phyloP scores from a whole-genome alignment of 1,140 invertebrate species.

The Drosophila triauraria region DNA sequence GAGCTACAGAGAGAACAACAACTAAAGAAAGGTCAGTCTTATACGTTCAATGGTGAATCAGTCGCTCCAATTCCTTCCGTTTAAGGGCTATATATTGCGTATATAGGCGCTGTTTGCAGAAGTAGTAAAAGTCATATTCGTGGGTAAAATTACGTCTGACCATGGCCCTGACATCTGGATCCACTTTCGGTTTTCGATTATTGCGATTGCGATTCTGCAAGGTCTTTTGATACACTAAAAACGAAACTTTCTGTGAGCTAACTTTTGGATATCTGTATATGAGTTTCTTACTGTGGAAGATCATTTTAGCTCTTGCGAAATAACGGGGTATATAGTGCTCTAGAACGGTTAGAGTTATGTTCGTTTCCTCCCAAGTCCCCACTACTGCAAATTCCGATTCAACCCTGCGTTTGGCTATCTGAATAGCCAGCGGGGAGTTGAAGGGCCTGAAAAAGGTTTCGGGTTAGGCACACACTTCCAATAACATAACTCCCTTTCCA shows the following conservation, averaged over 20 bases:
- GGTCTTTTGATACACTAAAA: constrained; percentile 63
- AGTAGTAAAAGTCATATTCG: constrained; percentile 96
- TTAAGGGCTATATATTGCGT: constrained; percentile 90
- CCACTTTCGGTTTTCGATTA: constrained; percentile 86
- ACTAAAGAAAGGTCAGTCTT: constrained; percentile 31
- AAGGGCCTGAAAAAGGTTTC: constrained; percentile 88
- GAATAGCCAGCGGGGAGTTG: constrained; percentile 91
- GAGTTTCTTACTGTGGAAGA: constrained; percentile 63
- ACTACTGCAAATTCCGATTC: constrained; percentile 94
- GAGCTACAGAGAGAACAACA: constrained; percentile 23
- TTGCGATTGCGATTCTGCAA: constrained; percentile 73
- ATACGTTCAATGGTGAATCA: constrained; percentile 1
- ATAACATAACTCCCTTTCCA: neutral
- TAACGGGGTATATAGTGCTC: constrained; percentile 93
- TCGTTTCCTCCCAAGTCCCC: constrained; percentile 94
- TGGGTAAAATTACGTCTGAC: constrained; percentile 93
- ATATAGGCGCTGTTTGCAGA: constrained; percentile 93
- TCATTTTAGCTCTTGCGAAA: constrained; percentile 89
- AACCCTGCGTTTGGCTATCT: constrained; percentile 92
- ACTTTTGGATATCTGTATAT: neutral
- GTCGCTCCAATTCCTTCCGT: constrained; percentile 39
- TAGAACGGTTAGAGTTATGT: constrained; percentile 92
- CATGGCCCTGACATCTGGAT: constrained; percentile 92
- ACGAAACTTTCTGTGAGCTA: constrained; percentile 88
- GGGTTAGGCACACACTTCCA: constrained; percentile 1